A percentile compares a stretch with the other conserved stretches of the same genome.
phyloP scores from a whole-genome alignment of 2,797 vertebrate genomes.

The Malurus splendens region DNA sequence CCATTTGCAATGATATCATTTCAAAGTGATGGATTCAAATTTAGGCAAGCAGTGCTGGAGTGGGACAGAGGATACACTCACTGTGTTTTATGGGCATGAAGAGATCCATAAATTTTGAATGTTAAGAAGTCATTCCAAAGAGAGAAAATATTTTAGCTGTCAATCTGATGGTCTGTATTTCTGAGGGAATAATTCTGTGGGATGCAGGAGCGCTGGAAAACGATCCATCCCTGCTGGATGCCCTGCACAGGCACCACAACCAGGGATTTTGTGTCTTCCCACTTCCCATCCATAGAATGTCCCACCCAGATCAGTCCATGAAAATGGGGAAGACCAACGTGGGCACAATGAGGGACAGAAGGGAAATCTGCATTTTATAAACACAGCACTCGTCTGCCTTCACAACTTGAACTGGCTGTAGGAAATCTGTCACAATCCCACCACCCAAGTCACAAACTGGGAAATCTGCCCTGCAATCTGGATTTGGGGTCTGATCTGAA shows the following conservation, averaged over 20 bases:
- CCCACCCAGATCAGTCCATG: too few species aligned
- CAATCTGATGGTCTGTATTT: neutral
- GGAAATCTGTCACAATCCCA: neutral
- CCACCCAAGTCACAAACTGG: neutral
- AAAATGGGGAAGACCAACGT: rapidly evolving
- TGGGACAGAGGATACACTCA: neutral
- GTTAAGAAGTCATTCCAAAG: neutral
- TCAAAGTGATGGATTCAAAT: conserved; percentile 41
- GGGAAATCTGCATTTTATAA: neutral
- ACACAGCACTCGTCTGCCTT: neutral
- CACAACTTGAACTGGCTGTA: rapidly evolving
- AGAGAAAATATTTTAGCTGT: conserved; percentile 33
- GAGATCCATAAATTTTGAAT: conserved; percentile 4
- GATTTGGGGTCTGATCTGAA: neutral
- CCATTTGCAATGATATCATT: conserved; percentile 13
- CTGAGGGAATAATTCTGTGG: neutral
- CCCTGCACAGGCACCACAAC: neutral
- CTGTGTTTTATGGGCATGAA: neutral
- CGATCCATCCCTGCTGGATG: neutral
- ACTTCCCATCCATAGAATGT: neutral
- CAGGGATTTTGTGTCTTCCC: neutral
- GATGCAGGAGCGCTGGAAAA: neutral
- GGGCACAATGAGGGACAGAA: neutral
- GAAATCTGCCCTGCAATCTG: neutral
- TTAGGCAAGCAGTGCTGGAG: neutral